phyloP scores from a whole-genome alignment of 2,888 invertebrate genomes.

The Rhabditoides inermis region DNA sequence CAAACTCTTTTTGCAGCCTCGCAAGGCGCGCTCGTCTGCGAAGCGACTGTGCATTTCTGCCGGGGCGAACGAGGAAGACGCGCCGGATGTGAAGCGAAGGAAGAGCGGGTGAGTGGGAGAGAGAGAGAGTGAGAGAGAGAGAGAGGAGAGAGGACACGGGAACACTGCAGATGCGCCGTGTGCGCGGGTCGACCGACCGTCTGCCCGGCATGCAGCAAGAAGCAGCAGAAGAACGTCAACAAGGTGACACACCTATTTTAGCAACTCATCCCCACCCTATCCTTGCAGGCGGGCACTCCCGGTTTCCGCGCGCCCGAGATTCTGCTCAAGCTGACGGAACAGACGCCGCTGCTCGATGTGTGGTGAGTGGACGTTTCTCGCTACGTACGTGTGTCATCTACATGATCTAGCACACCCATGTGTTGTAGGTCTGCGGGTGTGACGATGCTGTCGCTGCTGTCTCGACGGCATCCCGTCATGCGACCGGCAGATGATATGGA shows the following conservation, averaged over 20 bases:
- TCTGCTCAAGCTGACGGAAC: slow-evolving; percentile 65
- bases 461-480: slow-evolving; percentile 59
- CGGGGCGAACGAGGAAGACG: too few relatives aligned
- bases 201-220: slow-evolving; percentile 62
- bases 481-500: slow-evolving; percentile 17
- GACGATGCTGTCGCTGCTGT: slow-evolving; percentile 70
- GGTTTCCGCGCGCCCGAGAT: slow-evolving; percentile 82
- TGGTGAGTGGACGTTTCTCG: too few relatives aligned
- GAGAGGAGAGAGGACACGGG: too few relatives aligned
- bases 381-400: too few relatives aligned
- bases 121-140: too few relatives aligned
- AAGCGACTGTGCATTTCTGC: too few relatives aligned
- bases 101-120: too few relatives aligned
- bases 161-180: too few relatives aligned
- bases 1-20: too few relatives aligned
- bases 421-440: slow-evolving; percentile 79
- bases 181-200: slow-evolving; percentile 66
- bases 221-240: slow-evolving; percentile 18
- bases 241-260: slow-evolving; percentile 13
- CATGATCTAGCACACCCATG: too few relatives aligned
- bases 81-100: too few relatives aligned
- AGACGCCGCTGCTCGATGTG: slow-evolving; percentile 73
- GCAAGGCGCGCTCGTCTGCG: too few relatives aligned
- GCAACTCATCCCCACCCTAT: background rate
- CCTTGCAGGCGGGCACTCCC: slow-evolving; percentile 69